Evolutionary conservation across 2,797 vertebrate species (phyloP).

Genomic region (Sebastes melanostomus): DNA sequence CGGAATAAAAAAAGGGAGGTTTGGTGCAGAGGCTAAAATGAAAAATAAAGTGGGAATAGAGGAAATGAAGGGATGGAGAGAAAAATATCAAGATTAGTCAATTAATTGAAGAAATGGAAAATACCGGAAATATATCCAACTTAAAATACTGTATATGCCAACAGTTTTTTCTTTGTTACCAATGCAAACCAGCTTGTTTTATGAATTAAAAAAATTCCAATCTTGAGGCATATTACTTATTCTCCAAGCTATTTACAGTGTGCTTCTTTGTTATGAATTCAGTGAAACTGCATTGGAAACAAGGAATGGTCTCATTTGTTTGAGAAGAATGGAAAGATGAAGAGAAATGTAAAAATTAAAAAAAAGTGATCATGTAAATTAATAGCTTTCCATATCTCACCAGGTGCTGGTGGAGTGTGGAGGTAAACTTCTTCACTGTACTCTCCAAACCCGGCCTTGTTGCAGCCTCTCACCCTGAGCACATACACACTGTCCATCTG

Average conservation of each 20-base stretch:
- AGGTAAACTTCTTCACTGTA: constrained; percentile 97
- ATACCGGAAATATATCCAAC: neutral
- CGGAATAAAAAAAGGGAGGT: constrained; percentile 37
- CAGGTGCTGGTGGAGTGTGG: constrained; percentile 93
- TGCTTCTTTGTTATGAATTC: neutral
- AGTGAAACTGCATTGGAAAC: neutral
- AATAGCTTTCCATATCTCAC: constrained; percentile 71
- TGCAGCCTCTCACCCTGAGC: constrained; percentile 92
- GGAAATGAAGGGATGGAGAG: constrained; percentile 62
- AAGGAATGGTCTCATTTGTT: neutral
- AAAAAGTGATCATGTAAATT: neutral
- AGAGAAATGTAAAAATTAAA: neutral
- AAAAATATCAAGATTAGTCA: constrained; percentile 52
- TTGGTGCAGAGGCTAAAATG: constrained; percentile 52
- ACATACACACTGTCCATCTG: constrained; percentile 95
- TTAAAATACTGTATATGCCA: neutral
- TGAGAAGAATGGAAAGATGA: neutral
- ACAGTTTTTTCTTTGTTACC: neutral
- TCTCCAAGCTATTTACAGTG: neutral
- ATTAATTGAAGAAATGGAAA: constrained; percentile 14
- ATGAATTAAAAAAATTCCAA: neutral
- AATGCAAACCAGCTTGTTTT: neutral
- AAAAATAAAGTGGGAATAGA: constrained; percentile 37
- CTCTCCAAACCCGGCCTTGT: constrained; percentile 95
- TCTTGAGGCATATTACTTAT: neutral